A percentile compares a stretch with the other conserved stretches of the same genome.
These are phyloP conservation scores for Struthio camelus DNA, from an alignment of 2,113 vertebrate species.

Conservation along the genomic window DNA sequence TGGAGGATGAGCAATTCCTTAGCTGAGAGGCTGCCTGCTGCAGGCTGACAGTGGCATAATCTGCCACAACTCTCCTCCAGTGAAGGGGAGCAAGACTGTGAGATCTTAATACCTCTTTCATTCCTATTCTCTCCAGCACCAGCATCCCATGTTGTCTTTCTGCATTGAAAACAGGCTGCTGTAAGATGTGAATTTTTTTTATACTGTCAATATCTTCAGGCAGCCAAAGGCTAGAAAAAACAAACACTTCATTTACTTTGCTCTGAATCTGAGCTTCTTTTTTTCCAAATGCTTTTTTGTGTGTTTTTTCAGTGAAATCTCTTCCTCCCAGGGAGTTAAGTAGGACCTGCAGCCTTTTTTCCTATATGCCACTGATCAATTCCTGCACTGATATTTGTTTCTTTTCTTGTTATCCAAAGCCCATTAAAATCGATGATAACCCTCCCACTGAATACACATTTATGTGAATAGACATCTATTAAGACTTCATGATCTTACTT, in stretches of 20 bases:
- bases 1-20: conserved; percentile 41
- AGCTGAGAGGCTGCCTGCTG: background rate
- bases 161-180: background rate
- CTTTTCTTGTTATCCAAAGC: background rate
- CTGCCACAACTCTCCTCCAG: background rate
- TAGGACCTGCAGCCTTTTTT: background rate
- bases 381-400: background rate
- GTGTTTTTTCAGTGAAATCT: background rate
- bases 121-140: background rate
- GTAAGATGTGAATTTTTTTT: conserved; percentile 16
- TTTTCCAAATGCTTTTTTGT: background rate
- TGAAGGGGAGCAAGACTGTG: background rate
- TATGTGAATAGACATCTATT: background rate
- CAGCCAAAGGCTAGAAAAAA: background rate
- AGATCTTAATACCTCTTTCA: background rate
- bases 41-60: background rate
- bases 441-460: background rate
- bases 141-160: background rate
- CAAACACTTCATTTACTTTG: background rate
- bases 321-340: background rate
- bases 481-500: fast-evolving
- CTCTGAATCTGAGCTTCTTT: background rate
- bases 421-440: background rate
- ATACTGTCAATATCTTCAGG: background rate
- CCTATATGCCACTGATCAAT: background rate